Base-by-base conservation (phyloP, 2,888 invertebrate species). In the Macaria notata region DNA sequence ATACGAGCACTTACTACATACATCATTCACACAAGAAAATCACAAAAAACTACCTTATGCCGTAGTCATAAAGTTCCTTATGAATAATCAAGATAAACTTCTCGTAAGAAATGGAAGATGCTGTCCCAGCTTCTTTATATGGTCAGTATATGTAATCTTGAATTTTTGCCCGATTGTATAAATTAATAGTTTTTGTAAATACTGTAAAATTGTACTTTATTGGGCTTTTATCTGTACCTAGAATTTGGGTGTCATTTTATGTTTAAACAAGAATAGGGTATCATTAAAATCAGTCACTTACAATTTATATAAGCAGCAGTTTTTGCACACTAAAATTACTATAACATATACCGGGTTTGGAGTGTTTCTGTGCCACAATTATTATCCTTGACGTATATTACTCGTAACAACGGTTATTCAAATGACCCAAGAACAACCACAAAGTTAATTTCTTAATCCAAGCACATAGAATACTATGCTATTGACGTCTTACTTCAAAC, bases 391-490 rank as follows among this genome's bases (percentile, higher is more conserved):
- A 8, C 41, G 41, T 31, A 41, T 41, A 31, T 19, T 48, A 30
- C 31, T 9, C 9, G 31, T 8, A 46, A 49, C 30, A 52, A 49
- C 30, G 50, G 29, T 39, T 48, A 48, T 50, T 44, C 36, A 42
- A 57, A 50, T 44, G 43, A 47, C 36, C 2, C 0, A 2, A 6
- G 38, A 46, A 9, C 8, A 44, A 52, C 55, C 52, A 46, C 52
- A 52, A 36, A 47, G n/a, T 46, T 50, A 54, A 47, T 59, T 49
- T 47, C 44, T 57, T 46, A 57, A 48, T 52, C 44, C 52, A 49
- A 49, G 46, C 49, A 49, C 49, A 53, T 49, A 50, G 9, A 49
- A 38, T 7, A 36, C 33, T 9, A 30, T 6, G 44, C 8, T 33
- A n/a, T 38, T 9, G 31, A 45, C 38, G 42, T 9, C 31, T 44